A percentile compares a stretch with the other conserved stretches of the same genome.
Evolutionary conservation across 2,797 vertebrate species (phyloP).

Genomic region (Lepus townsendii): DNA sequence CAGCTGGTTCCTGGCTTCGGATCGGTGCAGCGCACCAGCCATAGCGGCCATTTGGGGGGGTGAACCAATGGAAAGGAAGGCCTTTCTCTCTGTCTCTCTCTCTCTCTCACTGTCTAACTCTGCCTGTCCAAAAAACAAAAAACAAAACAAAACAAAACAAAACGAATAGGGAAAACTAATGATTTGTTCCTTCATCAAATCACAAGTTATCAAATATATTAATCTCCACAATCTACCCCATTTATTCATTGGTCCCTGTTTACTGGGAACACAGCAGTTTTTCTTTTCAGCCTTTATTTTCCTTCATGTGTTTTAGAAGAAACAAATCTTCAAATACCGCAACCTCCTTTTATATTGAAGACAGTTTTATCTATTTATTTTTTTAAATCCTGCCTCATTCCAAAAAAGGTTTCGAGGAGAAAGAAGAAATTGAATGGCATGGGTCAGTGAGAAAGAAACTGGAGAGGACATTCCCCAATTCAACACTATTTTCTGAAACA

Average conservation of each 20-base stretch:
- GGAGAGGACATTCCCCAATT: conserved; percentile 76
- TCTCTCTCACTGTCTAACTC: too few species aligned
- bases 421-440: conserved; percentile 71
- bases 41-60: too few species aligned
- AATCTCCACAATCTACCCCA: not conserved
- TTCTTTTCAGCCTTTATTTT: conserved; percentile 14
- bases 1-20: too few species aligned
- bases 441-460: conserved; percentile 80
- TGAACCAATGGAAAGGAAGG: too few species aligned
- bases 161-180: not conserved
- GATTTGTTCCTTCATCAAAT: not conserved
- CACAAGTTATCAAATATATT: not conserved
- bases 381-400: conserved; percentile 70
- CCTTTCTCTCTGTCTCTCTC: too few species aligned
- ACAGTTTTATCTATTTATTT: conserved; percentile 31
- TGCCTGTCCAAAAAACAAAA: too few species aligned
- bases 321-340: conserved; percentile 50
- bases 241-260: not conserved
- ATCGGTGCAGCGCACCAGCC: too few species aligned
- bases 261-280: not conserved
- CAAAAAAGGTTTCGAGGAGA: conserved; percentile 76
- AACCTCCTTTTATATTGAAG: conserved; percentile 38
- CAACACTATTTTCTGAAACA: conserved; percentile 82
- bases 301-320: conserved; percentile 10
- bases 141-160: too few species aligned